These are phyloP conservation scores for Coptodon bakossiorum DNA, from an alignment of 2,113 vertebrate genomes.

Conservation along the genomic window DNA sequence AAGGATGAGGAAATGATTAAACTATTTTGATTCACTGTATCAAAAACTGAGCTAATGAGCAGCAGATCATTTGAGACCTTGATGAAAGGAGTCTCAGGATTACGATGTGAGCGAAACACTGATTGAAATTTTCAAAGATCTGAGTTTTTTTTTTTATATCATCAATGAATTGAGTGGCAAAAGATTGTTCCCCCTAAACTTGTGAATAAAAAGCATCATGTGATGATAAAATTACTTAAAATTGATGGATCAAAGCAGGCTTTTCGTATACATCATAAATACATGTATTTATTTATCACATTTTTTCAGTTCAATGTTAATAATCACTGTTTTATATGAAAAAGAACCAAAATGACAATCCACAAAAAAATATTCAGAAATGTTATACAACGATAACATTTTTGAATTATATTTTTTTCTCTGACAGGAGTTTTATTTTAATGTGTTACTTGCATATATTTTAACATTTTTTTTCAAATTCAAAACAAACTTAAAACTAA, in stretches of 20 bases:
- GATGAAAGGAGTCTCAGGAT: background rate
- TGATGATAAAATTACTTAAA: background rate
- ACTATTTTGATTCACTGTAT: background rate
- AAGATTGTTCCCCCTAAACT: background rate
- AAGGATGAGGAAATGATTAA: background rate
- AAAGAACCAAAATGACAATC: background rate
- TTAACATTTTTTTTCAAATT: no score
- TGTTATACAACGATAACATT: accelerated
- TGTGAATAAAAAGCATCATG: accelerated
- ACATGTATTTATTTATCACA: background rate
- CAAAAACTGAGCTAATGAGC: background rate
- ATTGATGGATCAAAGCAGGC: background rate
- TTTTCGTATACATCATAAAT: background rate
- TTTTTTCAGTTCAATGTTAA: background rate
- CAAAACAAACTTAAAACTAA: no score
- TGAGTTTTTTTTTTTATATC: background rate
- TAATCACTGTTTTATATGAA: accelerated
- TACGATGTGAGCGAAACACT: background rate
- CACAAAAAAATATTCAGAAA: background rate
- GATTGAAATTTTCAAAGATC: accelerated
- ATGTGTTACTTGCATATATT: no score
- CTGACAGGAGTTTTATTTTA: no score
- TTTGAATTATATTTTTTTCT: background rate
- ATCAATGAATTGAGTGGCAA: background rate
- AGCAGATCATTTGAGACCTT: accelerated